Conservation (phyloP, 2,888 invertebrate species). For the Cynaeus angustus region DNA sequence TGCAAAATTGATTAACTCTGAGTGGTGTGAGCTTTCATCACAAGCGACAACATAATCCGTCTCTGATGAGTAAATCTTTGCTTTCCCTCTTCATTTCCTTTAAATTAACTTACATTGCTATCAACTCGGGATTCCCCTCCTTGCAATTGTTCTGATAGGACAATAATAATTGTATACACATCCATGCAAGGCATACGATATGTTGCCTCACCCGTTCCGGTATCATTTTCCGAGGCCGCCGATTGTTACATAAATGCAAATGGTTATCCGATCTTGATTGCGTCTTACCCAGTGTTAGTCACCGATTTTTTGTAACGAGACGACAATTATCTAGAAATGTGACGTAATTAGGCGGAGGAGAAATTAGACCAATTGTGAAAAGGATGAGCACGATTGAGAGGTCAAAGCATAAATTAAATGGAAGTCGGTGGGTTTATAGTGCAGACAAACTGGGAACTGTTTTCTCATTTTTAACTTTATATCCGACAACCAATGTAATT, state of each 20-base stretch:
- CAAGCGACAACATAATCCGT: not conserved
- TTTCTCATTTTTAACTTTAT: constrained; percentile 33
- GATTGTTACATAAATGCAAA: constrained; percentile 44
- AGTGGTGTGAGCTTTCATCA: too few species aligned
- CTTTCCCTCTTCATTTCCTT: not conserved
- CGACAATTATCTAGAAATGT: constrained; percentile 36
- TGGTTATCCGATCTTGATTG: constrained; percentile 36
- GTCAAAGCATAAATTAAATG: constrained; percentile 17
- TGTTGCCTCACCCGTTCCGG: constrained; percentile 52
- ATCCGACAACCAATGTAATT: constrained; percentile 31
- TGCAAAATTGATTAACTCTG: too few species aligned
- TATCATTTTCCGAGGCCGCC: constrained; percentile 51
- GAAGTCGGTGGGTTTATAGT: constrained; percentile 7
- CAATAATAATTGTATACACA: constrained; percentile 29
- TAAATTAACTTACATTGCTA: not conserved
- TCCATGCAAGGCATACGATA: constrained; percentile 46
- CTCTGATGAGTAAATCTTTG: constrained; percentile 1
- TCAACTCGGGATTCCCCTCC: constrained; percentile 2
- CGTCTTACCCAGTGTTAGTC: constrained; percentile 38
- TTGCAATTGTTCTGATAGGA: not conserved
- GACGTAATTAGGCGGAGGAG: constrained; percentile 38
- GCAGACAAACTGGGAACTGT: constrained; percentile 9
- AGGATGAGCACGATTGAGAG: constrained; percentile 15
- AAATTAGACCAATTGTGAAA: constrained; percentile 37
- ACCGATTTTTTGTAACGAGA: constrained; percentile 23